Conservation (phyloP, 2,888 invertebrate genomes). For the Lepidonotus clava region DNA sequence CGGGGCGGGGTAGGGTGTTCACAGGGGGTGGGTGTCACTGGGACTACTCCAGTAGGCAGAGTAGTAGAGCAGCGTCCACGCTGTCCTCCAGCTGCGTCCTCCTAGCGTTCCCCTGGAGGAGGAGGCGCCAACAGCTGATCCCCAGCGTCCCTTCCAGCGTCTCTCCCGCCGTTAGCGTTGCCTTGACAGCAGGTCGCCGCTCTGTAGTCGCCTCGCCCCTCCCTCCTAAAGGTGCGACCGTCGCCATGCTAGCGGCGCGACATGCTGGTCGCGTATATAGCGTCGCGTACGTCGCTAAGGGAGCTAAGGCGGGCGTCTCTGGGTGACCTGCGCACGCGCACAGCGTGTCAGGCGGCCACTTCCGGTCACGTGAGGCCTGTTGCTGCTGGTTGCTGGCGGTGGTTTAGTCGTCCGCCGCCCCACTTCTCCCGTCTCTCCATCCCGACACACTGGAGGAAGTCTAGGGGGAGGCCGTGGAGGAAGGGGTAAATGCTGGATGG, state of each 20-base stretch:
- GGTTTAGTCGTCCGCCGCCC: conserved; percentile 3
- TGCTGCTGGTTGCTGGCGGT: conserved; percentile 2
- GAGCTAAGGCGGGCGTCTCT: too few relatives aligned
- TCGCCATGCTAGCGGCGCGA: neutral
- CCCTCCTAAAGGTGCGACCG: neutral
- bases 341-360: conserved; percentile 2
- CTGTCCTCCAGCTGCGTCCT: neutral
- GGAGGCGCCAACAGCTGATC: neutral
- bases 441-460: too few relatives aligned
- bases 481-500: too few relatives aligned
- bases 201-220: neutral
- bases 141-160: neutral
- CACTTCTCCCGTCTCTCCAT: neutral
- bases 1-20: too few relatives aligned
- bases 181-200: neutral
- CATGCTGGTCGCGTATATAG: too few relatives aligned
- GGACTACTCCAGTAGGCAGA: neutral
- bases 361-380: conserved; percentile 11
- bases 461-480: too few relatives aligned
- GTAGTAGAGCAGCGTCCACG: neutral
- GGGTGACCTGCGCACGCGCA: conserved; percentile 19
- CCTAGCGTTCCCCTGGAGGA: neutral
- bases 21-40: too few relatives aligned
- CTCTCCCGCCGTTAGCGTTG: neutral
- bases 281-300: too few relatives aligned